A percentile compares a stretch with the other conserved stretches of the same genome.
Conservation (phyloP, 2,113 vertebrate genomes). For the Aramus guarauna region DNA sequence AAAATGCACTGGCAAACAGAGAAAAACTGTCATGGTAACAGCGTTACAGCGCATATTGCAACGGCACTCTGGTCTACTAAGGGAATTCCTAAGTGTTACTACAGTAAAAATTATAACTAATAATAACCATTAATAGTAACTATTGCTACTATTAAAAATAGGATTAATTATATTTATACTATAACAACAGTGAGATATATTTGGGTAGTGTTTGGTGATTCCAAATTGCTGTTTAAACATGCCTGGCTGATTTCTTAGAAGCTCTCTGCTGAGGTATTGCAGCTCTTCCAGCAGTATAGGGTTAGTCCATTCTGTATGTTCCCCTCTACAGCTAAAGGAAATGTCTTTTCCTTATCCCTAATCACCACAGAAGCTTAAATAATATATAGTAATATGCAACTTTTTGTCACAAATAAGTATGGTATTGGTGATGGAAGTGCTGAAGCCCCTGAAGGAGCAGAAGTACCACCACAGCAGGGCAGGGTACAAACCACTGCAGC, state of each 20-base stretch:
- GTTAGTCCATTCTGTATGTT: not conserved
- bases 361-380: not conserved
- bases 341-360: not conserved
- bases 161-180: constrained; percentile 8
- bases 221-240: not conserved
- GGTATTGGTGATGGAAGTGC: not conserved
- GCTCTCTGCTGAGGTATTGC: not conserved
- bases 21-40: constrained; percentile 49
- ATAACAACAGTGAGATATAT: constrained; percentile 14
- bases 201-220: constrained; percentile 34
- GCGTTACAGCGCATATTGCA: not conserved
- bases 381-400: not conserved
- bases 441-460: not conserved
- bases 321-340: not conserved
- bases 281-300: not conserved
- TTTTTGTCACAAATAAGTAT: not conserved
- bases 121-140: constrained; percentile 28
- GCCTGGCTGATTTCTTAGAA: not conserved
- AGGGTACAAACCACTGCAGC: not conserved
- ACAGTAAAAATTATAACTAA: constrained; percentile 40
- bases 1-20: constrained; percentile 54
- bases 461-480: not conserved
- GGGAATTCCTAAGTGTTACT: constrained; percentile 48
- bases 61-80: not conserved
- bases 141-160: constrained; percentile 35